Evolutionary conservation across 1,140 invertebrate genomes (phyloP).

Genomic region (Trichomalopsis sarcophagae): DNA sequence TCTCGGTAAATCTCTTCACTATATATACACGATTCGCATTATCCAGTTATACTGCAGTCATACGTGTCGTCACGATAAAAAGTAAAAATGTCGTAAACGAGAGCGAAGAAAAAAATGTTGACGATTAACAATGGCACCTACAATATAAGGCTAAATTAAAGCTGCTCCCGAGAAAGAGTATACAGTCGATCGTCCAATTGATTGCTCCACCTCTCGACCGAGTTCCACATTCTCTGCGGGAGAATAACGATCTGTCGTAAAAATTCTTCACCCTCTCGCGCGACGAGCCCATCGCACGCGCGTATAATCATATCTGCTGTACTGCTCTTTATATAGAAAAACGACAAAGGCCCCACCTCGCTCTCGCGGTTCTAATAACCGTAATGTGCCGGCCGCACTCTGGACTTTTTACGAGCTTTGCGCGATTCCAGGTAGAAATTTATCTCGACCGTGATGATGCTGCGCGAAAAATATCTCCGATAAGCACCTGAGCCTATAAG

Average conservation of each 20-base stretch:
- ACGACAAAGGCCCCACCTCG: not conserved
- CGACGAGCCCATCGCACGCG: too few species aligned
- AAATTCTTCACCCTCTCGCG: not conserved
- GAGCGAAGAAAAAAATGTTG: too few species aligned
- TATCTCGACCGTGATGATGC: not conserved
- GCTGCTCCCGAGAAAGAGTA: too few species aligned
- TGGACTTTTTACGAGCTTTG: not conserved
- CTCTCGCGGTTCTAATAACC: not conserved
- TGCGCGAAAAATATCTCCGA: slow-evolving; percentile 30
- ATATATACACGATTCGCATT: too few species aligned
- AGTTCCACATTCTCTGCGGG: not conserved
- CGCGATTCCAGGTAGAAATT: slow-evolving; percentile 14
- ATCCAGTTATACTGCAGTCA: too few species aligned
- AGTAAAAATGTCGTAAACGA: too few species aligned
- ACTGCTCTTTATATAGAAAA: not conserved
- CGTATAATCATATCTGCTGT: not conserved
- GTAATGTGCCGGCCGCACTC: not conserved
- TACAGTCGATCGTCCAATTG: too few species aligned
- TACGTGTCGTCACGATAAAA: too few species aligned
- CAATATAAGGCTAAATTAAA: too few species aligned
- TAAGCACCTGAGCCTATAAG: slow-evolving; percentile 15
- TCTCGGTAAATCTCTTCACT: too few species aligned
- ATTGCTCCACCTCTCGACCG: too few species aligned
- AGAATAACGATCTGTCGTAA: not conserved
- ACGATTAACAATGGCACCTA: too few species aligned